phyloP scores from a whole-genome alignment of 2,113 vertebrate genomes.

The Nannospalax galili region DNA sequence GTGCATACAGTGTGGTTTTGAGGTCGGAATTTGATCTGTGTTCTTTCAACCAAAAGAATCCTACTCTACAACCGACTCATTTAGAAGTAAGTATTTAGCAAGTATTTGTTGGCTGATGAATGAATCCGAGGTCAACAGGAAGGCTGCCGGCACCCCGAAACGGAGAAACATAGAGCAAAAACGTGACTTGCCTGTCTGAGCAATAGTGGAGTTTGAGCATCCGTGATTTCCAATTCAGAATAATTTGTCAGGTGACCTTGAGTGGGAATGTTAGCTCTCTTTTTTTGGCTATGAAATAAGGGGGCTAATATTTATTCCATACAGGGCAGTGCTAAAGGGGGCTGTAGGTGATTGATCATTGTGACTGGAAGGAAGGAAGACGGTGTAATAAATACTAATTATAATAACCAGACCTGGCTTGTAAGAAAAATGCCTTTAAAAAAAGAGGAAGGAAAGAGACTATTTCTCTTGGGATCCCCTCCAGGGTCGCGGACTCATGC shows the following conservation, averaged over 20 bases:
- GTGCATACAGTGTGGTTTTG: not conserved
- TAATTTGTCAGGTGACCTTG: slow-evolving; percentile 60
- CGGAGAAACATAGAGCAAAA: not conserved
- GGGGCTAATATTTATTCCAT: slow-evolving; percentile 71
- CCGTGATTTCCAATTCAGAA: not conserved
- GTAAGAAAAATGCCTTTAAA: slow-evolving; percentile 61
- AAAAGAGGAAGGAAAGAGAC: slow-evolving; percentile 48
- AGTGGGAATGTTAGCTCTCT: not conserved
- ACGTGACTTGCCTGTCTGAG: not conserved
- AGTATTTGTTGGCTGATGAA: not conserved
- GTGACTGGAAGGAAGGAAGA: slow-evolving; percentile 61
- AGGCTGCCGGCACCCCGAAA: not conserved
- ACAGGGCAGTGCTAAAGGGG: not conserved
- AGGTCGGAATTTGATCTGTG: slow-evolving; percentile 26
- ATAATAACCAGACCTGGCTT: slow-evolving; percentile 49
- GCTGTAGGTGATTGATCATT: slow-evolving; percentile 45
- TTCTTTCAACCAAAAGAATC: slow-evolving; percentile 38
- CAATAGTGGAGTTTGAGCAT: not conserved
- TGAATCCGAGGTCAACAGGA: not conserved
- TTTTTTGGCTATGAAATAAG: not conserved
- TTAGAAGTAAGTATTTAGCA: not conserved
- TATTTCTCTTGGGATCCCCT: not conserved
- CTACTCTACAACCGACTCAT: slow-evolving; percentile 31
- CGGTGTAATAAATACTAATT: slow-evolving; percentile 77
- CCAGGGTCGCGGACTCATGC: not conserved